Conservation (phyloP, 2,113 vertebrate species). For the Symphodus melops region DNA sequence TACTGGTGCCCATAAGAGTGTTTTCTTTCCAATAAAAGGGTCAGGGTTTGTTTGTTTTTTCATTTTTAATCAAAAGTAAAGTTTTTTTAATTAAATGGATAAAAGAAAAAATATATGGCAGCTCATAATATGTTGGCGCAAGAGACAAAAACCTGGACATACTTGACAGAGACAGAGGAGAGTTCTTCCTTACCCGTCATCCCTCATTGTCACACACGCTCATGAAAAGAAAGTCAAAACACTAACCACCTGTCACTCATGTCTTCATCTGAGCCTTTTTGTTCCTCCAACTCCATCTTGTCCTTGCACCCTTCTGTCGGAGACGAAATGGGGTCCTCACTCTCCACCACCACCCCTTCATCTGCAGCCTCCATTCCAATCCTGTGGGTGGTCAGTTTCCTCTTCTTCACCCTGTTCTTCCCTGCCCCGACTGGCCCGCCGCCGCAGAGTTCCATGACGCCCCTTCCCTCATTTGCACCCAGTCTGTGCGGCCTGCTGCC, state of each 20-base stretch:
- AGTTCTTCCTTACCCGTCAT: constrained; percentile 1
- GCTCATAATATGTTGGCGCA: too few relatives aligned
- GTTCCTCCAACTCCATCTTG: constrained; percentile 97
- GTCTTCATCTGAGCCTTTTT: constrained; percentile 96
- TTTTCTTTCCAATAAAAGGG: neutral
- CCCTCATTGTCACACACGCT: neutral
- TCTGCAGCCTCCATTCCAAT: constrained; percentile 85
- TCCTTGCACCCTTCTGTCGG: constrained; percentile 85
- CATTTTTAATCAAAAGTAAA: too few relatives aligned
- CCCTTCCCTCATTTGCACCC: constrained; percentile 78
- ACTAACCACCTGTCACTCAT: constrained; percentile 99
- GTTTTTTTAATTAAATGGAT: too few relatives aligned
- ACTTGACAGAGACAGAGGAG: neutral
- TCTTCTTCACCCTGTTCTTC: constrained; percentile 93
- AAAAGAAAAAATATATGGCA: too few relatives aligned
- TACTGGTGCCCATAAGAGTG: neutral
- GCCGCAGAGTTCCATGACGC: constrained; percentile 64
- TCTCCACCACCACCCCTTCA: constrained; percentile 85
- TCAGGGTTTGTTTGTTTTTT: too few relatives aligned
- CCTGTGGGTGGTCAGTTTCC: constrained; percentile 86
- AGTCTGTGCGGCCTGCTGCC: constrained; percentile 80
- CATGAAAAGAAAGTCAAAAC: constrained; percentile 60
- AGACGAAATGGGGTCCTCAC: constrained; percentile 76
- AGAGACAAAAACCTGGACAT: neutral
- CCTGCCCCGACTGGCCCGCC: constrained; percentile 67